Conservation (phyloP, 2,888 invertebrate genomes). For the Amphipoea lucens region DNA sequence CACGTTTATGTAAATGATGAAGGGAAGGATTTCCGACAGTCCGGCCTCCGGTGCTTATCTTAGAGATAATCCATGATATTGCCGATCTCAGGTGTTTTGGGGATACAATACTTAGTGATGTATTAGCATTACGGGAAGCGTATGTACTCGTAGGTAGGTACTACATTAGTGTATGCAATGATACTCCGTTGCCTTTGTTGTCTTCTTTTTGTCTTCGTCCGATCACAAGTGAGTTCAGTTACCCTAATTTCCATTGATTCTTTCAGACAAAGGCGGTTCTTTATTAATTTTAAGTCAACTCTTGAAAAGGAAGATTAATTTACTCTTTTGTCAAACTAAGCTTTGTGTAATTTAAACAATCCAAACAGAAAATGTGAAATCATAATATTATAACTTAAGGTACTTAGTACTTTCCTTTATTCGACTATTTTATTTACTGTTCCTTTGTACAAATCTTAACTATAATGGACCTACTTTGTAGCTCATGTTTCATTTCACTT, state of each 20-base stretch:
- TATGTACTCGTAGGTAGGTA: neutral
- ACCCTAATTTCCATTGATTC: constrained; percentile 33
- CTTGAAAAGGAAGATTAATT: constrained; percentile 27
- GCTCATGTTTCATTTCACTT: constrained; percentile 31
- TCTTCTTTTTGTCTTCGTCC: constrained; percentile 13
- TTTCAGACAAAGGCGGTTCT: constrained; percentile 15
- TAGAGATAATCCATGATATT: constrained; percentile 62
- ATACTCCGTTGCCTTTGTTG: neutral
- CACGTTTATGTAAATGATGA: constrained; percentile 67
- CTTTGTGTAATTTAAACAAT: constrained; percentile 12
- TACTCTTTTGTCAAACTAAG: constrained; percentile 17
- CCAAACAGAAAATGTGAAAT: neutral
- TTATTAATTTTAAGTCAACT: constrained; percentile 23
- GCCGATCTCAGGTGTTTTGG: constrained; percentile 59
- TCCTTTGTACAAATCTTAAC: constrained; percentile 4
- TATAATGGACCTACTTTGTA: neutral
- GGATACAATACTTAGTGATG: constrained; percentile 23
- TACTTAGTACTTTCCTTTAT: neutral
- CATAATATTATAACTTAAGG: neutral
- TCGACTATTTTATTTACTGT: neutral
- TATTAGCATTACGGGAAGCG: constrained; percentile 23
- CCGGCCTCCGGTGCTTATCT: constrained; percentile 43
- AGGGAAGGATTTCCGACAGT: constrained; percentile 33
- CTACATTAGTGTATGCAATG: neutral
- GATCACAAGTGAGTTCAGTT: constrained; percentile 12